Evolutionary conservation across 2,888 invertebrate genomes (phyloP).

Genomic region (Perizoma affinitatum): DNA sequence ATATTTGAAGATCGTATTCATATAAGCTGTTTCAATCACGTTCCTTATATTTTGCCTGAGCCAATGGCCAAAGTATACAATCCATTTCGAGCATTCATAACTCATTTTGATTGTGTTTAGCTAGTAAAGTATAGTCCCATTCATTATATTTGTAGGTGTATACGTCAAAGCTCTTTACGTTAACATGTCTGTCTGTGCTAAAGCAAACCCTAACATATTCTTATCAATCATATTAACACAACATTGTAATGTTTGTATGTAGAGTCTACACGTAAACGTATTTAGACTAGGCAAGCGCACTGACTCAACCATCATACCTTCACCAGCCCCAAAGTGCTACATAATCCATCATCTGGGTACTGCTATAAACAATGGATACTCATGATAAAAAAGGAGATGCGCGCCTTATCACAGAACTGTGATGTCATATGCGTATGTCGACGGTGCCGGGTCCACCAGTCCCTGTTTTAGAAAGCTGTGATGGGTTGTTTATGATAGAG

Average conservation of each 20-base stretch:
- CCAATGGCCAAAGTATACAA: too few species aligned
- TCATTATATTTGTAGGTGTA: neutral
- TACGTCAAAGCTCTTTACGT: neutral
- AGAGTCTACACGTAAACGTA: conserved; percentile 24
- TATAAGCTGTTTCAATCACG: too few species aligned
- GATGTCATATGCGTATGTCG: conserved; percentile 52
- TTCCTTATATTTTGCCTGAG: too few species aligned
- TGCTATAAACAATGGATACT: conserved; percentile 49
- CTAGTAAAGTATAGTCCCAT: neutral
- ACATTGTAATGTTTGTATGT: conserved; percentile 19
- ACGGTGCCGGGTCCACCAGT: conserved; percentile 32
- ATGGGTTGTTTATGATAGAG: conserved; percentile 59
- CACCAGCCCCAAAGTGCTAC: conserved; percentile 26
- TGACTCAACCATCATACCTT: conserved; percentile 15
- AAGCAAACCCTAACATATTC: conserved; percentile 8
- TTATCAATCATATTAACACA: conserved; percentile 29
- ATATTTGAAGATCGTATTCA: too few species aligned
- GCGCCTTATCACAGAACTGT: conserved; percentile 42
- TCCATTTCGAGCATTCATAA: neutral
- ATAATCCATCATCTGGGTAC: conserved; percentile 37
- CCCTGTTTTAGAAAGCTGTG: conserved; percentile 39
- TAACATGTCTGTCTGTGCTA: neutral
- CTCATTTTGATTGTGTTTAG: conserved; percentile 5
- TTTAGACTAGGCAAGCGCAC: conserved; percentile 23
- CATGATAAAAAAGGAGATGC: conserved; percentile 49